A percentile compares a stretch with the other conserved stretches of the same genome.
phyloP scores from a whole-genome alignment of 2,888 invertebrate species.

The Pemphredon lugubris region DNA sequence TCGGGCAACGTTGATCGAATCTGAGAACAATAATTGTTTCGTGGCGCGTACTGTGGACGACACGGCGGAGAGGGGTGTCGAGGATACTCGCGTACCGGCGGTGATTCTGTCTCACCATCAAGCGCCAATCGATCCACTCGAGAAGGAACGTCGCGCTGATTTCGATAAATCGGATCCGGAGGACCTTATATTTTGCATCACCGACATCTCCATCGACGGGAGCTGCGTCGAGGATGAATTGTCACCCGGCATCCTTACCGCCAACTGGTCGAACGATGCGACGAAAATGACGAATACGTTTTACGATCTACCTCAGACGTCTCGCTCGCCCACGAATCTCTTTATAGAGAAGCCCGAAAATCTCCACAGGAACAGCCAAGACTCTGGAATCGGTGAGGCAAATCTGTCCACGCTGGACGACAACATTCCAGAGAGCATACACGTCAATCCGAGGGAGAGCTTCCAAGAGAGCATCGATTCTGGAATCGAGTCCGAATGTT shows the following conservation, averaged over 20 bases:
- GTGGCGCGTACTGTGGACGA: conserved; percentile 17
- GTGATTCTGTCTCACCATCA: conserved; percentile 21
- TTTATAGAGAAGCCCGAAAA: conserved; percentile 59
- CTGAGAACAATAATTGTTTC: conserved; percentile 8
- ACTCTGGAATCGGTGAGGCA: conserved; percentile 67
- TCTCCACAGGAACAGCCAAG: conserved; percentile 67
- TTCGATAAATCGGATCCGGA: conserved; percentile 59
- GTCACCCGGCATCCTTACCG: conserved; percentile 37
- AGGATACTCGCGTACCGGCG: conserved; percentile 22
- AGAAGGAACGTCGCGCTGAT: conserved; percentile 20
- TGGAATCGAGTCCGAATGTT: conserved; percentile 71
- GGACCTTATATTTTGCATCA: conserved; percentile 69
- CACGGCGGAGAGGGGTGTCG: conserved; percentile 6
- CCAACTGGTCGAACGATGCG: conserved; percentile 34
- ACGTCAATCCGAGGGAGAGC: conserved; percentile 44
- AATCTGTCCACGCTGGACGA: conserved; percentile 61
- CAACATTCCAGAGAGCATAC: conserved; percentile 31
- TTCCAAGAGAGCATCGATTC: conserved; percentile 70
- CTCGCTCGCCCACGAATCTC: conserved; percentile 57
- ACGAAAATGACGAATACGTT: conserved; percentile 34
- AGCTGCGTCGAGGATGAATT: conserved; percentile 43
- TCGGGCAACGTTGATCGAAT: conserved; percentile 22
- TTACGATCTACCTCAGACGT: conserved; percentile 43
- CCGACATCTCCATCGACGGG: conserved; percentile 62
- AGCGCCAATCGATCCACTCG: neutral